These are phyloP conservation scores for Kryptolebias marmoratus DNA, from an alignment of 2,113 vertebrate genomes.

Conservation along the genomic window DNA sequence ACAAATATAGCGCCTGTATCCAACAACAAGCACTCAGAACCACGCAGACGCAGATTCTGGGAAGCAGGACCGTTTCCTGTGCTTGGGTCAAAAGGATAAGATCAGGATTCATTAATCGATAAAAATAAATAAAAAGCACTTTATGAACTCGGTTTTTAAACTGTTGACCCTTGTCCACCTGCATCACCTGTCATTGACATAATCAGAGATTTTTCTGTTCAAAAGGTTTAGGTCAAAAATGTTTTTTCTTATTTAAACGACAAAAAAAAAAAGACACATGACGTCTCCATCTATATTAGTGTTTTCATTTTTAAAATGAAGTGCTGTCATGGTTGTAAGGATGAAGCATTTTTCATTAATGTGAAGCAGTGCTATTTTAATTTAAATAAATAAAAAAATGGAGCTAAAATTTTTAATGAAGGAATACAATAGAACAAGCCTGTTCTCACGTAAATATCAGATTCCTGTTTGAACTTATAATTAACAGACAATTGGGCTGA, in stretches of 20 bases:
- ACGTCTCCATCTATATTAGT: too few relatives aligned
- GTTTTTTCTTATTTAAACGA: not conserved
- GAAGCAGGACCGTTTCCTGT: conserved; percentile 1
- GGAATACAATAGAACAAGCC: too few relatives aligned
- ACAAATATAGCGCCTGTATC: not conserved
- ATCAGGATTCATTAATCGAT: conserved; percentile 16
- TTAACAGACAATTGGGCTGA: not conserved
- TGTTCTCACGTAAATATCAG: too few relatives aligned
- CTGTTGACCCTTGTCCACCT: not conserved
- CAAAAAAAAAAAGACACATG: not conserved
- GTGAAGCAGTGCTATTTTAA: too few relatives aligned
- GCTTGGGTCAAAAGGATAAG: conserved; percentile 23
- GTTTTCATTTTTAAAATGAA: too few relatives aligned
- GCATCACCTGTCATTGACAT: not conserved
- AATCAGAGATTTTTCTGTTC: not conserved
- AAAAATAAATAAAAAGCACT: not conserved
- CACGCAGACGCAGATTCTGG: conserved; percentile 3
- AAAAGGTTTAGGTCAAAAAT: not conserved
- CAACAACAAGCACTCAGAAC: not conserved
- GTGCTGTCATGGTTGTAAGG: too few relatives aligned
- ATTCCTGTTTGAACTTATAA: too few relatives aligned
- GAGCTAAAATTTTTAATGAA: too few relatives aligned
- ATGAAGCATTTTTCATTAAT: too few relatives aligned
- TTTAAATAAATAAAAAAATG: too few relatives aligned
- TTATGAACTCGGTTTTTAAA: not conserved